phyloP scores from a whole-genome alignment of 2,888 invertebrate species.

The Scaptomyza caliginosa region DNA sequence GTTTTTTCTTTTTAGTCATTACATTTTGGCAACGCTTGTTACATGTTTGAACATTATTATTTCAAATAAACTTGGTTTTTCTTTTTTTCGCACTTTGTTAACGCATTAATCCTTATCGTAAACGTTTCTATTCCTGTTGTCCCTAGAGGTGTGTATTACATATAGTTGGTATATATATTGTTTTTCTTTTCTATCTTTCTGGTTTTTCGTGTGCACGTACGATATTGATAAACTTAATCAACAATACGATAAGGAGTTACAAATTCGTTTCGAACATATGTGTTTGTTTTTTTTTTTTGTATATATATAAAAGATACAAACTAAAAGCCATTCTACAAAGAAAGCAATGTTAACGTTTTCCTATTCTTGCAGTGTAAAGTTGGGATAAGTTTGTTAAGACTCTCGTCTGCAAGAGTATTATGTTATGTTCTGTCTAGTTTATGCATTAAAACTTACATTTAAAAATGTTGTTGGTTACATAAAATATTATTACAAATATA shows the following conservation, averaged over 20 bases:
- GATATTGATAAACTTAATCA: constrained; percentile 34
- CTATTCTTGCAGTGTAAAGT: not conserved
- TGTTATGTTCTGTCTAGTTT: constrained; percentile 6
- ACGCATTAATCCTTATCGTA: constrained; percentile 20
- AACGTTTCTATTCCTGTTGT: constrained; percentile 12
- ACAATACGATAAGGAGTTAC: constrained; percentile 58
- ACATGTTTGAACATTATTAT: constrained; percentile 50
- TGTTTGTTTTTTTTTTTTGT: too few species aligned
- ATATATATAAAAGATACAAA: constrained; percentile 22
- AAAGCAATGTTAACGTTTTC: constrained; percentile 27
- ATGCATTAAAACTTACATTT: constrained; percentile 68
- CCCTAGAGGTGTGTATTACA: constrained; percentile 20
- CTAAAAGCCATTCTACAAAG: constrained; percentile 21
- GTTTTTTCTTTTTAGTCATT: constrained; percentile 55
- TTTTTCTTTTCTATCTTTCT: too few species aligned
- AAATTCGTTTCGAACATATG: constrained; percentile 58
- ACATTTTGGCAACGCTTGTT: constrained; percentile 80
- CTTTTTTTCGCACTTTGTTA: constrained; percentile 62
- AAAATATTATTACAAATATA: constrained; percentile 19
- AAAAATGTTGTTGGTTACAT: constrained; percentile 51
- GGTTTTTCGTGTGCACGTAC: constrained; percentile 3
- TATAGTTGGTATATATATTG: constrained; percentile 10
- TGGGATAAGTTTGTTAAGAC: not conserved
- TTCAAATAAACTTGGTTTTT: too few species aligned
- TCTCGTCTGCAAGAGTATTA: not conserved